phyloP scores from a whole-genome alignment of 2,797 vertebrate species.

The Leucoraja ocellata region DNA sequence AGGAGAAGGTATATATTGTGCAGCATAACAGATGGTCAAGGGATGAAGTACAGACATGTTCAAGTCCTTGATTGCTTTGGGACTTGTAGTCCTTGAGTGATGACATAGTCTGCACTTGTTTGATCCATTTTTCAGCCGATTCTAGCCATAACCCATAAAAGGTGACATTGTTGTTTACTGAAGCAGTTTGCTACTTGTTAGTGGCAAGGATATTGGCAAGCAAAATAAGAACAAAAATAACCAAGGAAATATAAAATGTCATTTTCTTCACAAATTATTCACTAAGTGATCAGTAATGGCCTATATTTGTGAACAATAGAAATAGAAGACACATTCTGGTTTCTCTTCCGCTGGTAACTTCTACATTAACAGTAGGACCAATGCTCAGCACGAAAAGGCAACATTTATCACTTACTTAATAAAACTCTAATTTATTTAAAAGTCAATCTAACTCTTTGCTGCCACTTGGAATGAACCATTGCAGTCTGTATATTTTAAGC shows the following conservation, averaged over 20 bases:
- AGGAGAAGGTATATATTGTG: neutral
- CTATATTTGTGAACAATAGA: neutral
- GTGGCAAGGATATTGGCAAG: neutral
- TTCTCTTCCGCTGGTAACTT: neutral
- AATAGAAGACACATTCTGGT: neutral
- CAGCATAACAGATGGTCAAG: conserved; percentile 32
- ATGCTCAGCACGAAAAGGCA: neutral
- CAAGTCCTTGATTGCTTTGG: conserved; percentile 30
- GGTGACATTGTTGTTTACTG: neutral
- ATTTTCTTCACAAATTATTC: neutral
- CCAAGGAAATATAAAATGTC: no score
- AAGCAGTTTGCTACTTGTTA: neutral
- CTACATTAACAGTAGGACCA: neutral
- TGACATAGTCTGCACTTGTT: conserved; percentile 17
- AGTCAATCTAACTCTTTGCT: neutral
- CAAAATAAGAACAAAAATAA: no score
- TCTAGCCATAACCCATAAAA: neutral
- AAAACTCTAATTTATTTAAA: conserved; percentile 24
- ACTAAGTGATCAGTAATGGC: neutral
- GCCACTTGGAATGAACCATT: neutral
- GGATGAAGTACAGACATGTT: conserved; percentile 19
- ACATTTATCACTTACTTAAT: neutral
- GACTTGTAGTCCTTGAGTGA: conserved; percentile 35
- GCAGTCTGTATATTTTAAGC: neutral
- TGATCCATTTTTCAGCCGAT: neutral